A percentile compares a stretch with the other conserved stretches of the same genome.
Evolutionary conservation across 2,113 vertebrate genomes (phyloP).

Genomic region (Actinemys pallida): DNA sequence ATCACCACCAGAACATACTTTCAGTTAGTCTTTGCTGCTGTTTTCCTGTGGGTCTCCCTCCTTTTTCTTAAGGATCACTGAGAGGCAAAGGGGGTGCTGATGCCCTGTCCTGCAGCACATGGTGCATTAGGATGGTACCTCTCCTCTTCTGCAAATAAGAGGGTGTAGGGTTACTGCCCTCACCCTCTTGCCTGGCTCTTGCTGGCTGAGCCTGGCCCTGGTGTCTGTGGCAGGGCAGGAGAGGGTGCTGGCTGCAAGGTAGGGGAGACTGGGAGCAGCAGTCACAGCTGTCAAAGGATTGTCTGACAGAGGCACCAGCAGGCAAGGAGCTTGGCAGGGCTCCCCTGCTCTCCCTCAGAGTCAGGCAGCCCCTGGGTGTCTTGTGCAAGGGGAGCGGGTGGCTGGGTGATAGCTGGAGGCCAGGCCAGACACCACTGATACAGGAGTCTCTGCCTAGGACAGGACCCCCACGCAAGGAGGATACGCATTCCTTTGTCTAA

Average conservation of each 20-base stretch:
- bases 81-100: neutral
- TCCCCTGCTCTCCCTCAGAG: neutral
- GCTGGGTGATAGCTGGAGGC: neutral
- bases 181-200: neutral
- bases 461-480: neutral
- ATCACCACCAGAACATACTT: neutral
- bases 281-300: neutral
- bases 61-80: neutral
- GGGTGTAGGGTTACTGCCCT: neutral
- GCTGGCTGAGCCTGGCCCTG: neutral
- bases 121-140: neutral
- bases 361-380: neutral
- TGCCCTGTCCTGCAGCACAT: neutral
- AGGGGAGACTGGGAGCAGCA: neutral
- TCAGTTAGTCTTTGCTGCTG: neutral
- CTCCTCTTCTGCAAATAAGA: neutral
- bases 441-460: too few relatives aligned
- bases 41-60: slow-evolving; percentile 23
- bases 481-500: neutral
- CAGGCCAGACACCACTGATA: too few relatives aligned
- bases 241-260: neutral
- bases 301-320: neutral
- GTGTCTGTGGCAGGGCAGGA: neutral
- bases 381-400: neutral
- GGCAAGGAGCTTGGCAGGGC: neutral